Evolutionary conservation across 92 coral and sea anemone species (phyloP), one percentile per base, ranked within the genome.

Genomic region (Blastomussa wellsi): DNA sequence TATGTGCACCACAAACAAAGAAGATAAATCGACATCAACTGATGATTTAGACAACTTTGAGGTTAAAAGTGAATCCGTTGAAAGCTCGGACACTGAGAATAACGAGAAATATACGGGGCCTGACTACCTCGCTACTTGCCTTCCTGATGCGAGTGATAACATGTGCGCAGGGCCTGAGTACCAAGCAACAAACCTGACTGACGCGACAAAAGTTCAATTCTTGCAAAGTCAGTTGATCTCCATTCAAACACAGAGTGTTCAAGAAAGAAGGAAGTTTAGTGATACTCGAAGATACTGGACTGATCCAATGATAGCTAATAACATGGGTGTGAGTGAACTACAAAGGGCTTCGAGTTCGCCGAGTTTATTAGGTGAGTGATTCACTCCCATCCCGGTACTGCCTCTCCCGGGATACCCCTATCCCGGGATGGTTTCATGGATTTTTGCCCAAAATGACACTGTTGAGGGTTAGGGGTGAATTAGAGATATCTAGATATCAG

Each of bases 21-120:
- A 85, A 36, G 94, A 93, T 76, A 91, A 95, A 75, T 86, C 93
- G 1, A 97, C 99, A 19, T 95, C 98, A 26, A 97, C 98, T 0
- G 89, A 89, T 28, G 95, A 92, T 60, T 88, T 96, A 53, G 82
- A 59, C 73, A 75, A 66, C 48, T 81, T 83, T 78, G 74, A 59
- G 37, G 22, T 67, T 16, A 85, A 77, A 77, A 22, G 31, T 17
- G 92, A 42, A 60, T 91, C 98, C 22, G 87, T 92, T 1, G 87
- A 82, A 35, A 92, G 89, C 83, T 86, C 82, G 33, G 83, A 85
- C 77, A 35, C 67, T 6, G 88, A 78, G 51, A 66, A 79, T 26
- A 72, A 85, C 32, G 80, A 73, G 37, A 60, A 19, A 32, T 16
- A 48, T n/a, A 16, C 24, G 48, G 77, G 42, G 47, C 26, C 37